phyloP scores from a whole-genome alignment of 1,140 invertebrate genomes.

The Drosophila miranda region DNA sequence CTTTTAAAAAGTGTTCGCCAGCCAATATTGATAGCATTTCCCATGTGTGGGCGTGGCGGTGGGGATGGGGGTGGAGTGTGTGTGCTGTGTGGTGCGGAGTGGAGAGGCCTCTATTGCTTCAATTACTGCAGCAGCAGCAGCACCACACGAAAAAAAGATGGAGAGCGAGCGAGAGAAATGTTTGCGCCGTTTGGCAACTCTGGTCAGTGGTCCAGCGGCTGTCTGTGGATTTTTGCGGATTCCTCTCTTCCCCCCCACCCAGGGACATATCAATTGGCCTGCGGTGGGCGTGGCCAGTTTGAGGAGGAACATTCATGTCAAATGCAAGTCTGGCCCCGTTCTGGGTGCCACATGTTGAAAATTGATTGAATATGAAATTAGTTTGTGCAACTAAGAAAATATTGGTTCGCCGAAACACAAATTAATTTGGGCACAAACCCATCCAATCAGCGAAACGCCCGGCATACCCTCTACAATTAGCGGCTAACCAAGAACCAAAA shows the following conservation, averaged over 20 bases:
- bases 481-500: slow-evolving; percentile 35
- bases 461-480: slow-evolving; percentile 31
- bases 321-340: too few species aligned
- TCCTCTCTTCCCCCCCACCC: not conserved
- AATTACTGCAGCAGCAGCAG: slow-evolving; percentile 49
- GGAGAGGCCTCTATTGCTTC: slow-evolving; percentile 58
- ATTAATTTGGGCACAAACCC: too few species aligned
- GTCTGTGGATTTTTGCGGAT: slow-evolving; percentile 18
- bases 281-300: slow-evolving; percentile 28
- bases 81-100: slow-evolving; percentile 11
- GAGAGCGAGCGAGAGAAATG: slow-evolving; percentile 8
- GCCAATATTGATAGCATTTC: slow-evolving; percentile 76
- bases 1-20: slow-evolving; percentile 69
- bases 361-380: slow-evolving; percentile 14
- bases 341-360: not conserved
- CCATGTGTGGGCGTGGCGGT: slow-evolving; percentile 24
- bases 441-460: not conserved
- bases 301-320: not conserved
- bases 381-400: not conserved
- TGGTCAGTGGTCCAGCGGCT: slow-evolving; percentile 16
- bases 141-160: slow-evolving; percentile 12
- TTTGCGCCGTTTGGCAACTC: slow-evolving; percentile 47
- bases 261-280: slow-evolving; percentile 23
- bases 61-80: too few species aligned
- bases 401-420: not conserved